Evolutionary conservation across 92 coral and sea anemone genomes (phyloP).

Genomic region (Actinostola sp.): DNA sequence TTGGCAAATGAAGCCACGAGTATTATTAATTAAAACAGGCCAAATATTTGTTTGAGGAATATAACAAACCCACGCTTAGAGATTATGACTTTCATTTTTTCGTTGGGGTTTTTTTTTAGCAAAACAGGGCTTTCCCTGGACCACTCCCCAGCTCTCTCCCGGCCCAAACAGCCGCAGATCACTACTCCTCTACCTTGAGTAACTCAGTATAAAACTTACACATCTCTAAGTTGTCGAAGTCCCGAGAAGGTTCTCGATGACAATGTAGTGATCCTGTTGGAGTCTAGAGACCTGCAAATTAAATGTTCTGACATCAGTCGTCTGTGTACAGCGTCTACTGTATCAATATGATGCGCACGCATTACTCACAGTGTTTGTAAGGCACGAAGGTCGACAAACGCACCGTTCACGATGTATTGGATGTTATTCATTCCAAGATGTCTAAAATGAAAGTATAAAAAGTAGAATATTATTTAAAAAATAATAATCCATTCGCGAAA

Average conservation of each 20-base stretch:
- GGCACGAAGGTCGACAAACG: constrained; percentile 53
- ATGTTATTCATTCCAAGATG: constrained; percentile 66
- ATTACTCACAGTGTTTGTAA: constrained; percentile 59
- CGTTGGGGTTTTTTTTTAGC: too few species aligned
- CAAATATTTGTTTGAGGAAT: too few species aligned
- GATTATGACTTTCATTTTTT: too few species aligned
- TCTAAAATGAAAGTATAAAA: constrained; percentile 25
- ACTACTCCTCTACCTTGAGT: too few species aligned
- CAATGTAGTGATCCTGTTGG: constrained; percentile 54
- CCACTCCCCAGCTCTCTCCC: too few species aligned
- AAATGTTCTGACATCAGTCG: neutral
- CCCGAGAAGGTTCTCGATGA: constrained; percentile 53
- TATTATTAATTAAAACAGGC: too few species aligned
- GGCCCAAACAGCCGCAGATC: too few species aligned
- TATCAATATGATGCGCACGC: neutral
- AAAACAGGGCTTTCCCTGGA: too few species aligned
- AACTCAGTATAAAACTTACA: constrained; percentile 48
- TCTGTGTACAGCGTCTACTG: neutral
- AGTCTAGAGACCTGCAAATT: constrained; percentile 54
- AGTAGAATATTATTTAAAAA: neutral
- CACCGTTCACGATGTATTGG: constrained; percentile 55
- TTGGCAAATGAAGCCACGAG: too few species aligned
- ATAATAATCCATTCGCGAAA: neutral
- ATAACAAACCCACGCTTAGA: too few species aligned
- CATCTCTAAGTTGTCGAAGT: constrained; percentile 45